A percentile compares a stretch with the other conserved stretches of the same genome.
phyloP scores from a whole-genome alignment of 2,888 invertebrate species.

The Epicampocera succincta region DNA sequence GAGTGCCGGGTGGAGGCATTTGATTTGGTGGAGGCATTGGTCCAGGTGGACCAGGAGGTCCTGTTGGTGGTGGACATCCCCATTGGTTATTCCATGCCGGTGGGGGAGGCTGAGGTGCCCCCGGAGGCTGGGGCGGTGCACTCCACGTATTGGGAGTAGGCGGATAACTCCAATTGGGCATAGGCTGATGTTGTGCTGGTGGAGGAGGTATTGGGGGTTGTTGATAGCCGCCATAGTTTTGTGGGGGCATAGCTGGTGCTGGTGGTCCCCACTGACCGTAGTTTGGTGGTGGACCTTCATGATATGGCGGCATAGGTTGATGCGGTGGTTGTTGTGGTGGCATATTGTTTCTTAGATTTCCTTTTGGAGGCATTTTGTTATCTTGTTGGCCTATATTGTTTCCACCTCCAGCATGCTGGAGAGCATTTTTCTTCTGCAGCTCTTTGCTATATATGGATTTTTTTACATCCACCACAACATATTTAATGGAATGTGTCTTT shows the following conservation, averaged over 20 bases:
- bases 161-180: slow-evolving; percentile 78
- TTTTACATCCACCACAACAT: slow-evolving; percentile 93
- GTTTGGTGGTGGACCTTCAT: slow-evolving; percentile 76
- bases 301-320: slow-evolving; percentile 74
- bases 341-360: slow-evolving; percentile 71
- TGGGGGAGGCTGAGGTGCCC: slow-evolving; percentile 47
- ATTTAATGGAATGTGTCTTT: slow-evolving; percentile 90
- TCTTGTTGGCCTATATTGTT: slow-evolving; percentile 23
- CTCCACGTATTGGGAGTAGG: slow-evolving; percentile 77
- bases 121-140: slow-evolving; percentile 76
- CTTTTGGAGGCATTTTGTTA: slow-evolving; percentile 71
- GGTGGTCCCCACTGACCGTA: slow-evolving; percentile 78
- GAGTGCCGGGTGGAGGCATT: slow-evolving; percentile 72
- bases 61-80: slow-evolving; percentile 74
- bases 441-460: slow-evolving; percentile 88
- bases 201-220: slow-evolving; percentile 81
- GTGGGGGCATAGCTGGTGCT: slow-evolving; percentile 72
- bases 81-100: slow-evolving; percentile 76
- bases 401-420: slow-evolving; percentile 9
- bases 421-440: slow-evolving; percentile 57
- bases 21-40: slow-evolving; percentile 54
- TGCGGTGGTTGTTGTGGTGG: slow-evolving; percentile 73
- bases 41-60: slow-evolving; percentile 62
- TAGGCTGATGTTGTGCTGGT: slow-evolving; percentile 65
- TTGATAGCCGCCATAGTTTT: slow-evolving; percentile 72